Conservation (phyloP, 2,797 vertebrate genomes). For the Choloepus didactylus region DNA sequence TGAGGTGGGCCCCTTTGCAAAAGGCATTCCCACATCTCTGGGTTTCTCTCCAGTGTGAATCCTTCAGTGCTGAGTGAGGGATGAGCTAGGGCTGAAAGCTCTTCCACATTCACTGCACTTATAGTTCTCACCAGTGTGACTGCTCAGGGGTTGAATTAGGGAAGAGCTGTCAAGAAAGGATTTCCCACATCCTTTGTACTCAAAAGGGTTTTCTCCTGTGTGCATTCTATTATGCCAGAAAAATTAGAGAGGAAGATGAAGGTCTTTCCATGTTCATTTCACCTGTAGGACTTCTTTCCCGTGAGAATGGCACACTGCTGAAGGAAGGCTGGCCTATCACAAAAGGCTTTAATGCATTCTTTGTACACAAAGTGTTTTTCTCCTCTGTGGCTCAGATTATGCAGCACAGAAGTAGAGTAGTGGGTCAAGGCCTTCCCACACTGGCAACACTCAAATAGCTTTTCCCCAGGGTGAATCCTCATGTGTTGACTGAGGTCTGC, state of each 20-base stretch:
- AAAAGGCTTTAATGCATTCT: not conserved
- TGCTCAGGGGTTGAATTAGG: conserved; percentile 43
- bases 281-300: conserved; percentile 34
- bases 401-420: not conserved
- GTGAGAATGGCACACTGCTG: not conserved
- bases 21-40: not conserved
- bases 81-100: not conserved
- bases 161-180: not conserved
- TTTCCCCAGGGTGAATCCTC: not conserved
- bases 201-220: not conserved
- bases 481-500: not conserved
- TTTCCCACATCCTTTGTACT: conserved; percentile 2
- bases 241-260: not conserved
- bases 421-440: not conserved
- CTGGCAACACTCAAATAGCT: not conserved
- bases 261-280: conserved; percentile 13
- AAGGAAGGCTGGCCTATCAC: not conserved
- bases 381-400: not conserved
- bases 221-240: not conserved
- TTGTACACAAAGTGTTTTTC: not conserved
- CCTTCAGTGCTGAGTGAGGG: not conserved
- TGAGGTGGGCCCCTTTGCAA: not conserved
- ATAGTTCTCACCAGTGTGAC: conserved; percentile 41
- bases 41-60: not conserved
- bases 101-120: not conserved